Percentiles rank a stretch among this genome's conserved stretches.
Conservation (phyloP, 2,113 vertebrate genomes). For the Nematolebias whitei region DNA sequence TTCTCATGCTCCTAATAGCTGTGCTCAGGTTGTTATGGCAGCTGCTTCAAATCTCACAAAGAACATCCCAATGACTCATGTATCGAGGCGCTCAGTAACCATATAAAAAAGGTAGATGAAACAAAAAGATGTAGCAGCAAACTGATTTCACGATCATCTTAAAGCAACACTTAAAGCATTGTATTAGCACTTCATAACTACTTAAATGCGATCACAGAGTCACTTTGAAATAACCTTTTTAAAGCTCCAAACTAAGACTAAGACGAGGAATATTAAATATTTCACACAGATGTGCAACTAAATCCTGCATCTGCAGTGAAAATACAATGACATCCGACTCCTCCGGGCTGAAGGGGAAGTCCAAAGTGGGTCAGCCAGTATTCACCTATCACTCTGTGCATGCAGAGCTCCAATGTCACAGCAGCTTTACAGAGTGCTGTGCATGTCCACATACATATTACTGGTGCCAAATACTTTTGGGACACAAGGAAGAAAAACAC, state of each 20-base stretch:
- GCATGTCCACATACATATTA: constrained; percentile 22
- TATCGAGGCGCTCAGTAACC: background rate
- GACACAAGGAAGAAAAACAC: too few relatives aligned
- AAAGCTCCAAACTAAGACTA: background rate
- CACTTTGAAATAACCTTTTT: too few relatives aligned
- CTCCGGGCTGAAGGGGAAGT: constrained; percentile 47
- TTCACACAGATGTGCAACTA: constrained; percentile 14
- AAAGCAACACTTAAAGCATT: background rate
- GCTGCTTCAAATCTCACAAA: constrained; percentile 1
- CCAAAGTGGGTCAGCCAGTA: constrained; percentile 68
- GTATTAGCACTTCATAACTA: background rate
- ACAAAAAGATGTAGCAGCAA: background rate
- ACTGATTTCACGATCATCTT: background rate
- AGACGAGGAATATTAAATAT: constrained; percentile 10
- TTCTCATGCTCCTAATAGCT: background rate
- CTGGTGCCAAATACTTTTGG: background rate
- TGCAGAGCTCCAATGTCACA: constrained; percentile 66
- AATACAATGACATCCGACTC: constrained; percentile 37
- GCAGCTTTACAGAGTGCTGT: constrained; percentile 15
- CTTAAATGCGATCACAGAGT: too few relatives aligned
- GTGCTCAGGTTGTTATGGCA: constrained; percentile 1
- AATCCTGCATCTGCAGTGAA: constrained; percentile 30
- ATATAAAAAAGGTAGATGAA: background rate
- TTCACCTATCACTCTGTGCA: constrained; percentile 49
- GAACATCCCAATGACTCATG: constrained; percentile 8